These are phyloP conservation scores for Cantharis rufa DNA, from an alignment of 2,888 invertebrate species.

Conservation along the genomic window DNA sequence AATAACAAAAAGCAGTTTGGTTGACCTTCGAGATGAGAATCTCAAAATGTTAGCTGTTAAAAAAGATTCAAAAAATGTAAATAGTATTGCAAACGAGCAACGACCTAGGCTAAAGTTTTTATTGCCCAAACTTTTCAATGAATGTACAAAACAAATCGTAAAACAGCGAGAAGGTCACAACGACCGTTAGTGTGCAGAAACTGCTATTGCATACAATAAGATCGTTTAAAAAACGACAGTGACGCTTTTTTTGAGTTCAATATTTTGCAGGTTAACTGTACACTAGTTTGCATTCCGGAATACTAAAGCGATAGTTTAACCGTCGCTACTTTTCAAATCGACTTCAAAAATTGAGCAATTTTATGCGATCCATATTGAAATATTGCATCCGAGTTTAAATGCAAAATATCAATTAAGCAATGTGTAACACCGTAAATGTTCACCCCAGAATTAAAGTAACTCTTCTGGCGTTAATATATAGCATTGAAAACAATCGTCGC, in stretches of 20 bases:
- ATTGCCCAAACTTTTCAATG: constrained; percentile 37
- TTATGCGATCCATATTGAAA: constrained; percentile 8
- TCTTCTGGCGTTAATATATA: constrained; percentile 51
- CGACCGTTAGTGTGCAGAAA: constrained; percentile 37
- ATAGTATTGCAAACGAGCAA: constrained; percentile 24
- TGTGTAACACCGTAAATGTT: constrained; percentile 34
- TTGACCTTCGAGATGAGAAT: neutral
- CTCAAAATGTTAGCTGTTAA: neutral
- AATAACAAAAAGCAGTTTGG: neutral
- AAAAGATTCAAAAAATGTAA: neutral
- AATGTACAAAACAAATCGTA: constrained; percentile 45
- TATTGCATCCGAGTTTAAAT: constrained; percentile 7
- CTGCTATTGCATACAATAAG: constrained; percentile 40
- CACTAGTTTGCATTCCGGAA: neutral
- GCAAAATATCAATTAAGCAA: constrained; percentile 39
- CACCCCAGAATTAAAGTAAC: constrained; percentile 51
- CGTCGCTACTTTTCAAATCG: constrained; percentile 6
- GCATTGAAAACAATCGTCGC: constrained; percentile 54
- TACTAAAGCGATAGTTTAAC: constrained; percentile 13
- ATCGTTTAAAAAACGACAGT: constrained; percentile 38
- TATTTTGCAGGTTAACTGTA: constrained; percentile 44
- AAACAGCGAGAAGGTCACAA: constrained; percentile 45
- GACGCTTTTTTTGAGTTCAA: constrained; percentile 41
- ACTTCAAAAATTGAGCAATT: neutral
- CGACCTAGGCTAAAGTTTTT: constrained; percentile 40